Evolutionary conservation across 2,797 vertebrate genomes (phyloP).

Genomic region (Ateles fusciceps): DNA sequence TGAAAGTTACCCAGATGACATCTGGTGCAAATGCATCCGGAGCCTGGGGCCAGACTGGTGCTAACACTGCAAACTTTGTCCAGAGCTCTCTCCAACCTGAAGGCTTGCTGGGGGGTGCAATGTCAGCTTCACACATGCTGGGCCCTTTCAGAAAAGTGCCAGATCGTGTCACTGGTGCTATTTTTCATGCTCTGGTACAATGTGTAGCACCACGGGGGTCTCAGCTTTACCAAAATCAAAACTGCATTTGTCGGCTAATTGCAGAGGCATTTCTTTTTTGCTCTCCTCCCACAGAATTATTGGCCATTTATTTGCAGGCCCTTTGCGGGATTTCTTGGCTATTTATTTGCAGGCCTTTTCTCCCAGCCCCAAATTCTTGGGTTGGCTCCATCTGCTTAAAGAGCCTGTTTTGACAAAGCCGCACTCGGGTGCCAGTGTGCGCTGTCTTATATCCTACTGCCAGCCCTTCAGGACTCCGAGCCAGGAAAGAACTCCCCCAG

Average conservation of each 20-base stretch:
- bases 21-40: conserved; percentile 74
- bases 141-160: conserved; percentile 83
- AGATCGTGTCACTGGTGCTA: conserved; percentile 88
- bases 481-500: not conserved
- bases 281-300: conserved; percentile 72
- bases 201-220: conserved; percentile 84
- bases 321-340: conserved; percentile 37
- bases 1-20: conserved; percentile 75
- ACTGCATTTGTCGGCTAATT: conserved; percentile 76
- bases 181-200: conserved; percentile 87
- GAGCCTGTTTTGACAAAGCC: conserved; percentile 46
- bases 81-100: conserved; percentile 75
- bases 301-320: conserved; percentile 51
- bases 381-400: conserved; percentile 73
- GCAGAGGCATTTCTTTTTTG: conserved; percentile 55
- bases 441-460: conserved; percentile 67
- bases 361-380: conserved; percentile 5
- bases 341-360: conserved; percentile 40
- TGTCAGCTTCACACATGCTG: conserved; percentile 78
- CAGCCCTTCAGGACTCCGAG: conserved; percentile 67
- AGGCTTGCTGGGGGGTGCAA: conserved; percentile 75
- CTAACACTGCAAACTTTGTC: conserved; percentile 80
- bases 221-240: conserved; percentile 82
- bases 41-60: conserved; percentile 80
- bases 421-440: conserved; percentile 60